Conservation (phyloP, 2,888 invertebrate genomes). For the Eilema caniola region DNA sequence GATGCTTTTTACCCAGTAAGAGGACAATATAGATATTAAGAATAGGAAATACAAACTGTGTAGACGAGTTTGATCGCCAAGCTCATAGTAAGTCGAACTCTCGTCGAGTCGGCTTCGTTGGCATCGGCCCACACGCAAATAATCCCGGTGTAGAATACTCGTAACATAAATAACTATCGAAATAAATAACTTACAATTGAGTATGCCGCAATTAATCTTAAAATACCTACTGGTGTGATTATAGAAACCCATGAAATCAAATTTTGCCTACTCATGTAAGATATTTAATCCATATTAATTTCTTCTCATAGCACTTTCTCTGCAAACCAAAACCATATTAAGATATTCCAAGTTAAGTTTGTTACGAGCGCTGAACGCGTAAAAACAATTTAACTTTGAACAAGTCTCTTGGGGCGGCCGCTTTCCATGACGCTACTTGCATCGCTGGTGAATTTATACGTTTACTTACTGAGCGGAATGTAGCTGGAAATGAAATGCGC, state of each 20-base stretch:
- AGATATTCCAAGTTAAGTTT: constrained; percentile 42
- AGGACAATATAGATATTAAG: background rate
- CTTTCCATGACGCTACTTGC: constrained; percentile 38
- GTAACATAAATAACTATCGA: background rate
- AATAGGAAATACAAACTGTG: background rate
- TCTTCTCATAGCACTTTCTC: constrained; percentile 20
- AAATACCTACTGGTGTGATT: background rate
- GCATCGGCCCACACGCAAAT: background rate
- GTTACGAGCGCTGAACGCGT: constrained; percentile 49
- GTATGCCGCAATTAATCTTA: background rate
- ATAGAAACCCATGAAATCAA: constrained; percentile 11
- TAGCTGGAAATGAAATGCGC: constrained; percentile 30
- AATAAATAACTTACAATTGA: background rate
- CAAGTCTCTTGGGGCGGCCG: constrained; percentile 40
- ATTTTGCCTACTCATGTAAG: background rate
- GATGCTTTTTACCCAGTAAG: background rate
- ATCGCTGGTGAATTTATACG: constrained; percentile 41
- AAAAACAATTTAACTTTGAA: constrained; percentile 54
- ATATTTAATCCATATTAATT: constrained; percentile 7
- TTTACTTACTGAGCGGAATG: constrained; percentile 31
- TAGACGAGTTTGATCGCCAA: background rate
- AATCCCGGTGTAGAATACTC: background rate
- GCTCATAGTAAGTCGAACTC: background rate
- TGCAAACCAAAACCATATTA: constrained; percentile 41
- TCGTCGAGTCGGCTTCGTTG: background rate